Evolutionary conservation across 1,140 invertebrate genomes (phyloP).

Genomic region (Euura lappo): DNA sequence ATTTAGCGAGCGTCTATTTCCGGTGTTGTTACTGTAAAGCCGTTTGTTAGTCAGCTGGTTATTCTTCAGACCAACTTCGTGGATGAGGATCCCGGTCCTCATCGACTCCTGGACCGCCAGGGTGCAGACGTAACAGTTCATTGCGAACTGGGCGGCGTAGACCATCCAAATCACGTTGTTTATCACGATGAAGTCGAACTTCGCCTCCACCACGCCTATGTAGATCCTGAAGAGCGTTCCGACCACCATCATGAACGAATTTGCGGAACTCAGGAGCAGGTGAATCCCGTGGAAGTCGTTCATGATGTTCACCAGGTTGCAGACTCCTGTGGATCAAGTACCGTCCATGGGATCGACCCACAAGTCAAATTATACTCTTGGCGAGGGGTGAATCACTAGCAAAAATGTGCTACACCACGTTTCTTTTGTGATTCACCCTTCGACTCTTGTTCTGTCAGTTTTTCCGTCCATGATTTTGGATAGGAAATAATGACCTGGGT

Average conservation of each 20-base stretch:
- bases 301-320: conserved; percentile 30
- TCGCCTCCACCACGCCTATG: conserved; percentile 41
- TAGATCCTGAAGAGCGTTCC: conserved; percentile 45
- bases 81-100: conserved; percentile 31
- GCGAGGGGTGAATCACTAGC: too few relatives aligned
- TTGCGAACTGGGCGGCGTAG: conserved; percentile 33
- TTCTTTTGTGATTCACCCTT: too few relatives aligned
- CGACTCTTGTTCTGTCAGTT: too few relatives aligned
- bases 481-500: too few relatives aligned
- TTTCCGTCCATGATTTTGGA: too few relatives aligned
- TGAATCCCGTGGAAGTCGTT: conserved; percentile 39
- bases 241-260: conserved; percentile 45
- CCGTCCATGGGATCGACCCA: too few relatives aligned
- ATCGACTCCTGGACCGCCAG: conserved; percentile 30
- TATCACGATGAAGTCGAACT: conserved; percentile 38
- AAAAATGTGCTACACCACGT: too few relatives aligned
- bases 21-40: not conserved
- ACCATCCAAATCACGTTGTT: conserved; percentile 46
- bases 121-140: conserved; percentile 38
- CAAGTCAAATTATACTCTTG: too few relatives aligned
- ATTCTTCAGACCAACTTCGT: conserved; percentile 27
- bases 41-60: conserved; percentile 6
- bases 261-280: conserved; percentile 38
- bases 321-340: conserved; percentile 27
- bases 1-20: conserved; percentile 8